These are phyloP conservation scores for Porphyrio hochstetteri DNA, from an alignment of 2,113 vertebrate genomes.

Conservation along the genomic window DNA sequence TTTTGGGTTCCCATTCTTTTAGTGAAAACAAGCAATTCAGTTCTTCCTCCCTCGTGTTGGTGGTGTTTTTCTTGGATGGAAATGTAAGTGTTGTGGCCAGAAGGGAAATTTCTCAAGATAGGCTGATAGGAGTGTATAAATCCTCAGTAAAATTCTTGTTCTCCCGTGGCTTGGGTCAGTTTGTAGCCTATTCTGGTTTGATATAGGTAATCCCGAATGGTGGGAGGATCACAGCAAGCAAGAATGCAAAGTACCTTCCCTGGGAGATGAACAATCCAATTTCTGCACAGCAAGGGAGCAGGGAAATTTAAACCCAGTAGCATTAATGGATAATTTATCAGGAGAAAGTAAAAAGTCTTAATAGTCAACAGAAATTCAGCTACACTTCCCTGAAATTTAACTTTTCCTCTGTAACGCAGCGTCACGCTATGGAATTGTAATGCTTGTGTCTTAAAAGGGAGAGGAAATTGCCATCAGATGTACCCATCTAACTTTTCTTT, in stretches of 20 bases:
- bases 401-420: neutral
- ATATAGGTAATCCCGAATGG: neutral
- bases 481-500: neutral
- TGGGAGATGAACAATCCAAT: conserved; percentile 25
- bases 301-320: neutral
- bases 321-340: conserved; percentile 11
- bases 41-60: neutral
- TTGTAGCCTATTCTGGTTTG: neutral
- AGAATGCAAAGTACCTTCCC: neutral
- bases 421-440: neutral
- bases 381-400: neutral
- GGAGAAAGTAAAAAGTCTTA: neutral
- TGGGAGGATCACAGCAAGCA: neutral
- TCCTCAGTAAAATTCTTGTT: neutral
- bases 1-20: neutral
- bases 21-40: neutral
- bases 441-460: neutral
- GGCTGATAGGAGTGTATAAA: neutral
- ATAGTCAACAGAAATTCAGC: neutral
- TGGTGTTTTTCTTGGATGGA: neutral
- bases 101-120: neutral
- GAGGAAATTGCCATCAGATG: accelerated
- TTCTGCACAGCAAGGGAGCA: neutral
- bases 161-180: neutral
- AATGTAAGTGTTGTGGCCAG: neutral